Evolutionary conservation across 1,140 invertebrate genomes (phyloP).

Genomic region (Hesperophylax magnus): DNA sequence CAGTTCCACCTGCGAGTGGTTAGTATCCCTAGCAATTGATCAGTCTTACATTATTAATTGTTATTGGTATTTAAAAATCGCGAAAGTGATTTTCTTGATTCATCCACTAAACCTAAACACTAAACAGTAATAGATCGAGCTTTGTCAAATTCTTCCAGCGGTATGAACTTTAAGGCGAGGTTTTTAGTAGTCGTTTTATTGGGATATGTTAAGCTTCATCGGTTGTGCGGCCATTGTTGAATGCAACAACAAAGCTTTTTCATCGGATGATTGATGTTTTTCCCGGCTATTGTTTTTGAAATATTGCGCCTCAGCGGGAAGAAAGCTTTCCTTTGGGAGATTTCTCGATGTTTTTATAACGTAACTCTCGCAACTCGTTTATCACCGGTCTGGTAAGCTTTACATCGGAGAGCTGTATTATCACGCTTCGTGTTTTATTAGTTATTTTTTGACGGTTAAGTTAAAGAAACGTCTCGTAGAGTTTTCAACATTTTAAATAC

Average conservation of each 20-base stretch:
- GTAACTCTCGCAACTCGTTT: neutral
- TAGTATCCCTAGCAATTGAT: too few species aligned
- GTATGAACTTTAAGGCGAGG: slow-evolving; percentile 4
- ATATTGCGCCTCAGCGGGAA: neutral
- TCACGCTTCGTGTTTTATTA: too few species aligned
- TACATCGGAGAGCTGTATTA: too few species aligned
- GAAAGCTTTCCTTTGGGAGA: neutral
- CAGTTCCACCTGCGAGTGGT: too few species aligned
- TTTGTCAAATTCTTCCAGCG: neutral
- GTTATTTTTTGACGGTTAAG: too few species aligned
- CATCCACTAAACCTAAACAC: too few species aligned
- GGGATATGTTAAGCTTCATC: slow-evolving; percentile 10
- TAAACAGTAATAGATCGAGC: too few species aligned
- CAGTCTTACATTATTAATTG: too few species aligned
- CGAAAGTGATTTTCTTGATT: too few species aligned
- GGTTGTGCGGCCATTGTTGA: neutral
- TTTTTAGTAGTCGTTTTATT: neutral
- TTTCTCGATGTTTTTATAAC: neutral
- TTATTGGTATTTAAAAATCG: too few species aligned
- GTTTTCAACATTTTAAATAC: too few species aligned
- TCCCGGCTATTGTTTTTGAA: slow-evolving; percentile 6
- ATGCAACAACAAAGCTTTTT: slow-evolving; percentile 27
- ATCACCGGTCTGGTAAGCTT: neutral
- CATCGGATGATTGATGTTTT: slow-evolving; percentile 11
- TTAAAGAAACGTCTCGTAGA: too few species aligned